phyloP scores from a whole-genome alignment of 37 sponge, comb jelly and placozoan species.

The Diacarnus erythraeanus region DNA sequence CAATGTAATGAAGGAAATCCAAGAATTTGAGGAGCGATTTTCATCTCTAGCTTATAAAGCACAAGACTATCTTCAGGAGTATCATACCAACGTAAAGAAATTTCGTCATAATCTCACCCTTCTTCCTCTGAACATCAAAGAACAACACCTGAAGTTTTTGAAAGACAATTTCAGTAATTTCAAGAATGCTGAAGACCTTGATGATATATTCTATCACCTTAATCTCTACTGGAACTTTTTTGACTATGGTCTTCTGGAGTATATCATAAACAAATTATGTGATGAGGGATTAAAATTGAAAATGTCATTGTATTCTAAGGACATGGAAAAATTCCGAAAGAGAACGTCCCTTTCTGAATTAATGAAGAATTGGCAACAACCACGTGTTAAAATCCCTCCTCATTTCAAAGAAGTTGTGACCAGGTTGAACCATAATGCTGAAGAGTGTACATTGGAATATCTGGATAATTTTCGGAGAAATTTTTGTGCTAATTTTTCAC shows the following conservation, averaged over 20 bases:
- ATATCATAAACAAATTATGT: neutral
- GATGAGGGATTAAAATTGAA: neutral
- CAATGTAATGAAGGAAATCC: too few species aligned
- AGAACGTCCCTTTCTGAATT: neutral
- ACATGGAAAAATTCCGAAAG: neutral
- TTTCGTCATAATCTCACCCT: neutral
- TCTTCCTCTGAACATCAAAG: neutral
- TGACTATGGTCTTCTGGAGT: neutral
- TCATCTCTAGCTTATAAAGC: too few species aligned
- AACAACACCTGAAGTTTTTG: neutral
- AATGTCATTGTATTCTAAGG: neutral
- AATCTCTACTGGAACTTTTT: neutral
- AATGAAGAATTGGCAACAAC: neutral
- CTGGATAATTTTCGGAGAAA: neutral
- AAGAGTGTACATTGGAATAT: neutral
- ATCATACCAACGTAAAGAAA: too few species aligned
- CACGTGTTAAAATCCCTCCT: neutral
- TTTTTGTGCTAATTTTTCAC: neutral
- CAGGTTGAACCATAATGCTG: neutral
- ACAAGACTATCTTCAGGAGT: too few species aligned
- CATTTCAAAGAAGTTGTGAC: neutral
- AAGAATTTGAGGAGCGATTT: too few species aligned
- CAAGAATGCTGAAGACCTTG: neutral
- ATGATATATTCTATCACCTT: neutral
- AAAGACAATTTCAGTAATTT: neutral